Evolutionary conservation across 2,113 vertebrate species (phyloP), one percentile per base, ranked within the genome.

Genomic region (Psophia crepitans): DNA sequence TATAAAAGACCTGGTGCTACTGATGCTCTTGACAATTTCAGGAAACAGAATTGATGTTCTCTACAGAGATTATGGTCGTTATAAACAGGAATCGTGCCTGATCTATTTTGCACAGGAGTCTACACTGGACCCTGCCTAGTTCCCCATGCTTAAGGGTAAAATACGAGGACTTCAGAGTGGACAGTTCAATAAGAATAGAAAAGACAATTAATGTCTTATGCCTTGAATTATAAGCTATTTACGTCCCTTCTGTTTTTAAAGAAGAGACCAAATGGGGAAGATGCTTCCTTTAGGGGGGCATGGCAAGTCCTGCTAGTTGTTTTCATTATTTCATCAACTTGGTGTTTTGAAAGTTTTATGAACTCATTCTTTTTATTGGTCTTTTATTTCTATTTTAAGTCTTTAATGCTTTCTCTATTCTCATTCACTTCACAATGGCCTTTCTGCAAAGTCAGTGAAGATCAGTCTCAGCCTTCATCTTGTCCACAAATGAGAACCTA

Each of bases 331-430:
- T 57, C 78, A 83, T 58, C 84, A 87, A 24, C 61, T 84, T 60
- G 43, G 44, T 91, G 74, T 89, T 92, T 87, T 97, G 87, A 87
- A 94, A 94, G 87, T 87, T 97, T 95, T 94, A 94, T 95, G 89
- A 95, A 93, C 69, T 96, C 82, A 56, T 91, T 95, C 92, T 91
- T 57, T 94, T 91, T 81, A 90, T 84, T 81, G 51, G 41, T 78
- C 77, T 93, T 91, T 91, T 83, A 96, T 88, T 95, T 96, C 87
- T 93, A 61, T 94, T 95, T 90, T 84, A 86, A 95, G 51, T 82
- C 56, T 89, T 65, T 84, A 66, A 91, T 82, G 81, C 87, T 94
- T 87, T 81, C n/a, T 93, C 68, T 87, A 57, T 93, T 95, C 84
- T 93, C 74, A 94, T 41, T 73, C 69, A 87, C 56, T 96, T 87